Evolutionary conservation across 2,113 vertebrate genomes (phyloP).

Genomic region (Gallinago undulata): DNA sequence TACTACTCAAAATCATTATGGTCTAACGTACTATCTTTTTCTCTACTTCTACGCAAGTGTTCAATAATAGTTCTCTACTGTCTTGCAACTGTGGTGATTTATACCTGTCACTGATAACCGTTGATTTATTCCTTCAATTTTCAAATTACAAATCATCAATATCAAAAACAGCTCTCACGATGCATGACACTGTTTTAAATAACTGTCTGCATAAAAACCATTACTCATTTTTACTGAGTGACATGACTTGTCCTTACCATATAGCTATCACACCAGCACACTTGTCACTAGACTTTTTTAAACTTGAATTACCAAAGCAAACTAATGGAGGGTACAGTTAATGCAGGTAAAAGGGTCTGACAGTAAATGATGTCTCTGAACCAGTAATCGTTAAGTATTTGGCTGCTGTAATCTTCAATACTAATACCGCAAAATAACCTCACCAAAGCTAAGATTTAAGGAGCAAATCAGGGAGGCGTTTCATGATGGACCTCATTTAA

Average conservation of each 20-base stretch:
- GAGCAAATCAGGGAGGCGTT: not conserved
- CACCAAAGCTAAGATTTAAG: not conserved
- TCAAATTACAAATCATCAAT: not conserved
- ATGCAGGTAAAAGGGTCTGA: not conserved
- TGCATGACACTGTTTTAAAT: not conserved
- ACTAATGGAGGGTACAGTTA: not conserved
- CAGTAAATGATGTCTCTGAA: fast-evolving
- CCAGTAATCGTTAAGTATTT: not conserved
- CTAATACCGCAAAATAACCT: not conserved
- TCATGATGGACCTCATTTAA: not conserved
- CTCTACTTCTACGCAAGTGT: not conserved
- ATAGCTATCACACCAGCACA: not conserved
- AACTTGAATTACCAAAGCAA: not conserved
- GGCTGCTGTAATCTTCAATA: not conserved
- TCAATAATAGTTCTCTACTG: not conserved
- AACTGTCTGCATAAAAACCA: not conserved
- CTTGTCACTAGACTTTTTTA: not conserved
- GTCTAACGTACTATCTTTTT: not conserved
- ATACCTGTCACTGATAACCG: not conserved
- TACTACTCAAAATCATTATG: not conserved
- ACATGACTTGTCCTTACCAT: not conserved
- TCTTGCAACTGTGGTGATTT: not conserved
- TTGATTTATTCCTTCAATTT: not conserved
- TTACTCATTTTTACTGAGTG: not conserved
- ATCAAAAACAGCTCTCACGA: not conserved